Evolutionary conservation across 2,888 invertebrate genomes (phyloP).

Genomic region (Cistogaster globosa): DNA sequence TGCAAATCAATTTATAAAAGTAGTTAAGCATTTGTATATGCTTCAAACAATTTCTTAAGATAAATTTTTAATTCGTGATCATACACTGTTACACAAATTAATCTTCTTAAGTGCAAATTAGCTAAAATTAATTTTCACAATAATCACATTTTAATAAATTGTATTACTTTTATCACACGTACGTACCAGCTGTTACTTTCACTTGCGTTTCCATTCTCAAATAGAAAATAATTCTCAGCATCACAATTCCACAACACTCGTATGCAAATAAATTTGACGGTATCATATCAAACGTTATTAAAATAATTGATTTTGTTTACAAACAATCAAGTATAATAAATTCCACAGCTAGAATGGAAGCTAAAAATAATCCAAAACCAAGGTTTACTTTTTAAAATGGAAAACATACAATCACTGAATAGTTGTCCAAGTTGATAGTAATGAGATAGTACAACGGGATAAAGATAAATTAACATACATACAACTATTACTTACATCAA

Average conservation of each 20-base stretch:
- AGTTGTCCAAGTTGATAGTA: conserved; percentile 18
- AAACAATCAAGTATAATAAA: conserved; percentile 24
- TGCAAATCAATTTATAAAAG: too few relatives aligned
- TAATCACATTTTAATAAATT: conserved; percentile 13
- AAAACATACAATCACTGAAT: conserved; percentile 14
- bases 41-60: background rate
- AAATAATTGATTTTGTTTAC: conserved; percentile 26
- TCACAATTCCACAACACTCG: conserved; percentile 27
- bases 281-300: conserved; percentile 50
- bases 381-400: conserved; percentile 42
- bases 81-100: background rate
- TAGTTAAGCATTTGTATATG: background rate
- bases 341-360: conserved; percentile 44
- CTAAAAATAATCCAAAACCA: conserved; percentile 52
- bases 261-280: conserved; percentile 51
- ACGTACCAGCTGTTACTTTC: conserved; percentile 54
- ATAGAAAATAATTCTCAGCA: conserved; percentile 23
- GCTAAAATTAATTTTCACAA: background rate
- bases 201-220: conserved; percentile 31
- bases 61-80: background rate
- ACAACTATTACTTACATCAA: conserved; percentile 4
- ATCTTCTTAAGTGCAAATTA: conserved; percentile 5
- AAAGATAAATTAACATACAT: conserved; percentile 1
- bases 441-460: conserved; percentile 1
- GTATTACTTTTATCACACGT: conserved; percentile 25